Conservation (phyloP, 2,113 vertebrate genomes). For the Gallinago media region DNA sequence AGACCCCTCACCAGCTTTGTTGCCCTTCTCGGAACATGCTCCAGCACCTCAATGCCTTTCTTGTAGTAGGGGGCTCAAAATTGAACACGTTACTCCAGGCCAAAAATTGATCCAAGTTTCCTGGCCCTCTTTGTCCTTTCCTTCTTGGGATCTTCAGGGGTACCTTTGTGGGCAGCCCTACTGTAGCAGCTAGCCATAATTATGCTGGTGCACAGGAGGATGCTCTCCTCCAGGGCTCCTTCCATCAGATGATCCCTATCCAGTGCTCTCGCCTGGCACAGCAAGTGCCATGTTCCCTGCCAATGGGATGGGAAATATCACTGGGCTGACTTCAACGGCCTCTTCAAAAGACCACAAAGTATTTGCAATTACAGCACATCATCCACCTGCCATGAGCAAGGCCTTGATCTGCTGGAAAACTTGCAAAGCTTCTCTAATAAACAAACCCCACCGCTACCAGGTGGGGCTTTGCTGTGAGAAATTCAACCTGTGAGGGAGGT, state of each 20-base stretch:
- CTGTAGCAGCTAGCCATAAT: neutral
- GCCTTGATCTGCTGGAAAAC: neutral
- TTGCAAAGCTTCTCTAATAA: neutral
- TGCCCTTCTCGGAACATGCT: neutral
- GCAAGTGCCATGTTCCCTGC: fast-evolving
- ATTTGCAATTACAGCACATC: neutral
- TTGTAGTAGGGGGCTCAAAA: neutral
- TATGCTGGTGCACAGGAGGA: fast-evolving
- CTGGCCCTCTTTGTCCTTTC: neutral
- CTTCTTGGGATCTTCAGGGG: neutral
- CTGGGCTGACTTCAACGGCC: neutral
- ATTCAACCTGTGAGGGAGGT: neutral
- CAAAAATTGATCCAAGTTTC: neutral
- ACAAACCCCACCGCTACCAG: neutral
- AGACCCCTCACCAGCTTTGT: neutral
- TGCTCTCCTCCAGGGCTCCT: neutral
- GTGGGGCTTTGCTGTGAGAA: neutral
- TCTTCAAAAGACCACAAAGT: neutral
- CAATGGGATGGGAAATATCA: neutral
- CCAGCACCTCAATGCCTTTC: neutral
- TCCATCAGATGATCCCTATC: neutral
- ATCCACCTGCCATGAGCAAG: neutral
- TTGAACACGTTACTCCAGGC: neutral
- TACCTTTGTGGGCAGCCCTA: neutral
- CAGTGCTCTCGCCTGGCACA: neutral